Evolutionary conservation across 2,888 invertebrate species (phyloP).

Genomic region (Argyresthia albistria): DNA sequence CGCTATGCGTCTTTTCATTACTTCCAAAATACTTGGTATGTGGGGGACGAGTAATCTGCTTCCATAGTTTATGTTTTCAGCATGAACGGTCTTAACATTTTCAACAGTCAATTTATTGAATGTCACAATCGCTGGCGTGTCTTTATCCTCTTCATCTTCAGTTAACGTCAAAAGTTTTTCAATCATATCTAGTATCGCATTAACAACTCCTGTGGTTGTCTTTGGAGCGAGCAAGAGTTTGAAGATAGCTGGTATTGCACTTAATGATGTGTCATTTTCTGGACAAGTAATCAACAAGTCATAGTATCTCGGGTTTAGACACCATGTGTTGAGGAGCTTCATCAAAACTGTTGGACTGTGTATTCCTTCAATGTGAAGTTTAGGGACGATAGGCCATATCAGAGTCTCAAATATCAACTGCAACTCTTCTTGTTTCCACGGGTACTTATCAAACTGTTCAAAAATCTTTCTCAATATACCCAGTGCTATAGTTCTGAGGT

Average conservation of each 20-base stretch:
- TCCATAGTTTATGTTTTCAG: slow-evolving; percentile 75
- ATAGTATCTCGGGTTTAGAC: slow-evolving; percentile 84
- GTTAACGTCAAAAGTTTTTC: slow-evolving; percentile 80
- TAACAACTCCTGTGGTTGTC: slow-evolving; percentile 76
- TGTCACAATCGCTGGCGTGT: slow-evolving; percentile 44
- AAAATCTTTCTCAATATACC: slow-evolving; percentile 81
- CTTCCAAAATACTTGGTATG: slow-evolving; percentile 78
- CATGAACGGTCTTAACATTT: slow-evolving; percentile 11
- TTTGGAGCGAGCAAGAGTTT: slow-evolving; percentile 80
- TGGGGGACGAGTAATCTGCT: slow-evolving; percentile 82
- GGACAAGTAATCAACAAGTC: slow-evolving; percentile 76
- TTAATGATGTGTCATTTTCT: slow-evolving; percentile 49
- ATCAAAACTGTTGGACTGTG: slow-evolving; percentile 87
- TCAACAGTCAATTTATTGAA: slow-evolving; percentile 36
- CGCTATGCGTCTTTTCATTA: slow-evolving; percentile 77
- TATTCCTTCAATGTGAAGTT: slow-evolving; percentile 84
- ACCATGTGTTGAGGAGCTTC: slow-evolving; percentile 86
- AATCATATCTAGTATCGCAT: slow-evolving; percentile 80
- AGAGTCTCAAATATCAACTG: slow-evolving; percentile 82
- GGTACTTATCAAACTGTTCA: slow-evolving; percentile 82
- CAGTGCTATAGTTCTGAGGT: slow-evolving; percentile 75
- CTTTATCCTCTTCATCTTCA: slow-evolving; percentile 69
- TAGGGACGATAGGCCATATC: slow-evolving; percentile 85
- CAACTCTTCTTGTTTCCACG: slow-evolving; percentile 80
- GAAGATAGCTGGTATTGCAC: slow-evolving; percentile 78